Evolutionary conservation across 1,140 invertebrate genomes (phyloP).

Genomic region (Brachionus paranguensis): DNA sequence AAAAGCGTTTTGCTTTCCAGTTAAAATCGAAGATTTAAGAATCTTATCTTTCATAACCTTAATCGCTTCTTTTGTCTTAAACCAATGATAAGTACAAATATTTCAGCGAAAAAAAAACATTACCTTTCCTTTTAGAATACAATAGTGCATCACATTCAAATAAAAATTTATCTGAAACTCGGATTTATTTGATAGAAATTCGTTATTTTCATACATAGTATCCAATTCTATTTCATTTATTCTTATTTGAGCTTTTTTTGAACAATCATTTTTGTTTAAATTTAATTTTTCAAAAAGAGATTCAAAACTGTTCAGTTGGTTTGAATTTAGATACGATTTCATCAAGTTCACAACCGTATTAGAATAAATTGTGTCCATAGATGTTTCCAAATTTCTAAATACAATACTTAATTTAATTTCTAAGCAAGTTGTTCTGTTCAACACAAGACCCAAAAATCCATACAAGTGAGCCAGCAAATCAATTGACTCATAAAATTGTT

Average conservation of each 20-base stretch:
- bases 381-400: not conserved
- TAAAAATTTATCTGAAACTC: not conserved
- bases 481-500: not conserved
- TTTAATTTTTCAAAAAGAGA: not conserved
- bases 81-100: not conserved
- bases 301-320: not conserved
- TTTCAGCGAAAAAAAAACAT: no score
- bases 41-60: constrained; percentile 20
- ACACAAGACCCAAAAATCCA: not conserved
- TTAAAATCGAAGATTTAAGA: not conserved
- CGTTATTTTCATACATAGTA: not conserved
- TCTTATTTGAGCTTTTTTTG: not conserved
- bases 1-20: not conserved
- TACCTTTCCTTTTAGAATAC: constrained; percentile 1
- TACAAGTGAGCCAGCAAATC: constrained; percentile 10
- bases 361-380: not conserved
- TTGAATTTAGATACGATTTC: constrained; percentile 18
- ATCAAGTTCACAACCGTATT: not conserved
- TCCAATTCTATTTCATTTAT: not conserved
- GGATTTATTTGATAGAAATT: not conserved
- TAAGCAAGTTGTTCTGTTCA: not conserved
- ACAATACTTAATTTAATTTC: not conserved
- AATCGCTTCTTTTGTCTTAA: constrained; percentile 15
- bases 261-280: not conserved
- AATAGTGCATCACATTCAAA: constrained; percentile 5